Evolutionary conservation across 2,888 invertebrate genomes (phyloP).

Genomic region (Lochmaea crataegi): DNA sequence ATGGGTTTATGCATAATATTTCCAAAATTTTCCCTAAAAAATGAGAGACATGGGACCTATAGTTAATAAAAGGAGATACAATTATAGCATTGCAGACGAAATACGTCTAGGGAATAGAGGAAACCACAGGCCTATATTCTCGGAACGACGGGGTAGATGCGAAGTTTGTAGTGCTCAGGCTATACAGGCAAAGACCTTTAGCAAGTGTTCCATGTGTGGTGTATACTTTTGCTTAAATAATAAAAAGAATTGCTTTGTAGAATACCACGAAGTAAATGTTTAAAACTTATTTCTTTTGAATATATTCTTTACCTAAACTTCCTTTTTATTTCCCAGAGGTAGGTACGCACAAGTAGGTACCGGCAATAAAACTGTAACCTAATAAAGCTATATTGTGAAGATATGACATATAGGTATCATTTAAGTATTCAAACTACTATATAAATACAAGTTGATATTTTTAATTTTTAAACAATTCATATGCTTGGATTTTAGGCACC

Average conservation of each 20-base stretch:
- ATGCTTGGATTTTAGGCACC: no score
- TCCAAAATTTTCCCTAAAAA: background rate
- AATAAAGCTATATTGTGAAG: no score
- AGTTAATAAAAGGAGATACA: no score
- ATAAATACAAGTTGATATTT: no score
- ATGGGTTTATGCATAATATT: background rate
- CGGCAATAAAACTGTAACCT: no score
- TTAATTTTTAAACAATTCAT: no score
- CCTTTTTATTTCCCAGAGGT: no score
- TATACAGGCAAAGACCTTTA: background rate
- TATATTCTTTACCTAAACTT: no score
- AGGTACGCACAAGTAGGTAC: no score
- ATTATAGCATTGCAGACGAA: background rate
- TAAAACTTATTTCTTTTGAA: no score
- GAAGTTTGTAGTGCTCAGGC: background rate
- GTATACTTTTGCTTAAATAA: background rate
- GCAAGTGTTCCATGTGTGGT: background rate
- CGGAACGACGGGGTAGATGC: background rate
- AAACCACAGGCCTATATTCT: constrained; percentile 5
- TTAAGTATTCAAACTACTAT: no score
- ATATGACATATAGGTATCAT: no score
- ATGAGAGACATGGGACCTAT: background rate
- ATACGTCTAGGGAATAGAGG: background rate
- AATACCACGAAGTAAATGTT: constrained; percentile 1
- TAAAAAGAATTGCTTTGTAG: background rate